Evolutionary conservation across 2,797 vertebrate species (phyloP).

Genomic region (Sebastes trivittatus): DNA sequence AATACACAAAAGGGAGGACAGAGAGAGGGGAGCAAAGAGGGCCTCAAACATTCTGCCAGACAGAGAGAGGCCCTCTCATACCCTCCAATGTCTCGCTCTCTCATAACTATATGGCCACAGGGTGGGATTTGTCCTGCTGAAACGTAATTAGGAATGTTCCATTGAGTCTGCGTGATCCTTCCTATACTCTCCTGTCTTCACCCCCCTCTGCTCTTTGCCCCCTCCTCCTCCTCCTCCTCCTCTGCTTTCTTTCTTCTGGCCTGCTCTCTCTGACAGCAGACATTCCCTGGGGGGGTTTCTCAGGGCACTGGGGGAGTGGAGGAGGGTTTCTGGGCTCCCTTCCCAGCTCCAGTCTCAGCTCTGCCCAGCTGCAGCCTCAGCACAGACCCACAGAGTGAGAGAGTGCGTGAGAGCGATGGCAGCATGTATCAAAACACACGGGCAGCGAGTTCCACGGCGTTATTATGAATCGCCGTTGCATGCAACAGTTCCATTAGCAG

Average conservation of each 20-base stretch:
- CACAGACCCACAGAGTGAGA: slow-evolving; percentile 59
- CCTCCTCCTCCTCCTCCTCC: slow-evolving; percentile 19
- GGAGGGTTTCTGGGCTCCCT: slow-evolving; percentile 67
- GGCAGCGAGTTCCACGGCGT: slow-evolving; percentile 60
- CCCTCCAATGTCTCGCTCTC: slow-evolving; percentile 50
- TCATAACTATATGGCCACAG: slow-evolving; percentile 67
- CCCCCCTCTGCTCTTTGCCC: slow-evolving; percentile 50
- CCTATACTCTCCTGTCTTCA: slow-evolving; percentile 46
- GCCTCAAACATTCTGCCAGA: slow-evolving; percentile 34
- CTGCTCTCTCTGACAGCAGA: slow-evolving; percentile 70
- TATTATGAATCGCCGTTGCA: slow-evolving; percentile 64
- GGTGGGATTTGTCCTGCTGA: slow-evolving; percentile 73
- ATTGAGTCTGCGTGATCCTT: slow-evolving; percentile 61
- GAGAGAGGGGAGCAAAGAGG: slow-evolving; percentile 20
- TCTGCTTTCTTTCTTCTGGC: slow-evolving; percentile 59
- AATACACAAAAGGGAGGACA: slow-evolving; percentile 28
- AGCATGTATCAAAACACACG: slow-evolving; percentile 67
- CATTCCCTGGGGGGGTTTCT: slow-evolving; percentile 71
- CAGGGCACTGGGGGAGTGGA: slow-evolving; percentile 55
- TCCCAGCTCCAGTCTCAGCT: slow-evolving; percentile 69
- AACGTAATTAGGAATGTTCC: slow-evolving; percentile 79
- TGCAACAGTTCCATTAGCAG: slow-evolving; percentile 66
- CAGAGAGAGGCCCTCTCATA: slow-evolving; percentile 43
- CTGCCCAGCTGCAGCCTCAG: slow-evolving; percentile 74
- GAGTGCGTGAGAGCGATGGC: slow-evolving; percentile 67